A percentile compares a stretch with the other conserved stretches of the same genome.
These are phyloP conservation scores for Encarsia formosa DNA, from an alignment of 2,888 invertebrate species.

Conservation along the genomic window DNA sequence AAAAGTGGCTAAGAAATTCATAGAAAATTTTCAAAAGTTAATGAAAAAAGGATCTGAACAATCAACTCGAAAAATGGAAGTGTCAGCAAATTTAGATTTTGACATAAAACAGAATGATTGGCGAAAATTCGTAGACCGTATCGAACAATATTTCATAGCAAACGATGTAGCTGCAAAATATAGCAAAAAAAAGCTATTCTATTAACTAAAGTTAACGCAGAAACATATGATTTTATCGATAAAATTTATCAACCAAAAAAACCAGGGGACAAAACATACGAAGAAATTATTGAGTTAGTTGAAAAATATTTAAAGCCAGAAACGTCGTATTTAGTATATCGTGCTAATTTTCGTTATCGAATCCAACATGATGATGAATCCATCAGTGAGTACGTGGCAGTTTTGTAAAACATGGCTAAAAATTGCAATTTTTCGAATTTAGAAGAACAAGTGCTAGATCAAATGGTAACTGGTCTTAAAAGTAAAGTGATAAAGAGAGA, in stretches of 20 bases:
- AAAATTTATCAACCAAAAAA: background rate
- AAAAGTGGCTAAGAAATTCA: too few species aligned
- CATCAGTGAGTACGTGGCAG: slow-evolving; percentile 19
- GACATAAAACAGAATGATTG: too few species aligned
- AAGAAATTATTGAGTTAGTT: background rate
- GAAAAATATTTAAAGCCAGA: slow-evolving; percentile 15
- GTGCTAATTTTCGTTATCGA: slow-evolving; percentile 10
- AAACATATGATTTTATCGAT: too few species aligned
- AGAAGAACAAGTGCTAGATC: slow-evolving; percentile 20
- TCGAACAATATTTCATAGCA: too few species aligned
- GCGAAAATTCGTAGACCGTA: too few species aligned
- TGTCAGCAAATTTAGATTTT: too few species aligned
- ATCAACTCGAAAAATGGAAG: too few species aligned
- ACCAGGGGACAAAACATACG: background rate
- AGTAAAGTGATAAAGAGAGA: slow-evolving; percentile 10
- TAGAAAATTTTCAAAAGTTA: too few species aligned
- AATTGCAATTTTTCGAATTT: slow-evolving; percentile 16
- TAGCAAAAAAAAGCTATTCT: too few species aligned
- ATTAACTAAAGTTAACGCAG: too few species aligned
- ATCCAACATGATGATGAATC: slow-evolving; percentile 11
- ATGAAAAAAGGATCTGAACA: too few species aligned
- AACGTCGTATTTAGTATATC: slow-evolving; percentile 10
- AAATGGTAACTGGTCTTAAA: slow-evolving; percentile 15
- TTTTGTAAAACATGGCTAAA: slow-evolving; percentile 5
- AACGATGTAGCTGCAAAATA: too few species aligned